Evolutionary conservation across 2,888 invertebrate species (phyloP), one percentile per base, ranked within the genome.

Genomic region (Prionchulus punctatus): DNA sequence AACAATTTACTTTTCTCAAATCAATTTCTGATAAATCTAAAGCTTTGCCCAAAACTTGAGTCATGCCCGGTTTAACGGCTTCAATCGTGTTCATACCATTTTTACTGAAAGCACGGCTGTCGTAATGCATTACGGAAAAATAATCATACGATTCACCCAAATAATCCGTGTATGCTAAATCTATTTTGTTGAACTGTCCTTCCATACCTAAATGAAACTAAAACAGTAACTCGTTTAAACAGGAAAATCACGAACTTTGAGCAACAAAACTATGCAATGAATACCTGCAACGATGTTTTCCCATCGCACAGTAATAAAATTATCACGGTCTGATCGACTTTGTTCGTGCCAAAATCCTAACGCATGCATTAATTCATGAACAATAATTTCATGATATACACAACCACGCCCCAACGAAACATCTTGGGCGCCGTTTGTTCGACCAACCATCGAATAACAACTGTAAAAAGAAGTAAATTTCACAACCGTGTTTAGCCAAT

Each of bases 391-490:
- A 57, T 69, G 68, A 58, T 64, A 68, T n/a, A 69, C 61, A 52
- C 69, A 69, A n/a, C 69, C 69, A 25, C 63, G 59, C 12, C 63
- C 65, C 54, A 64, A 52, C 43, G 58, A 58, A n/a, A 56, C 15
- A 56, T 69, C 68, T 55, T 69, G 69, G 49, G 63, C 63, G 15
- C 69, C 67, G 12, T 69, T 66, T 0, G 64, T 64, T 51, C 66
- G 60, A 15, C 69, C 69, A 4, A 69, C 69, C 63, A 68, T 67
- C 1, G 69, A 69, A 54, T 68, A 69, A 55, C 69, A 69, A 27
- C 68, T 68, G 58, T 45, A 23, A 27, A 26, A 27, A 50, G n/a
- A 45, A 7, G 12, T 36, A 18, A 12, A 36, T 18, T 36, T 36
- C 36, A 36, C 18, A 12, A 36, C 12, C 36, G 18, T 7, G 18